Evolutionary conservation across 2,888 invertebrate genomes (phyloP).

Genomic region (Tridacna crocea): DNA sequence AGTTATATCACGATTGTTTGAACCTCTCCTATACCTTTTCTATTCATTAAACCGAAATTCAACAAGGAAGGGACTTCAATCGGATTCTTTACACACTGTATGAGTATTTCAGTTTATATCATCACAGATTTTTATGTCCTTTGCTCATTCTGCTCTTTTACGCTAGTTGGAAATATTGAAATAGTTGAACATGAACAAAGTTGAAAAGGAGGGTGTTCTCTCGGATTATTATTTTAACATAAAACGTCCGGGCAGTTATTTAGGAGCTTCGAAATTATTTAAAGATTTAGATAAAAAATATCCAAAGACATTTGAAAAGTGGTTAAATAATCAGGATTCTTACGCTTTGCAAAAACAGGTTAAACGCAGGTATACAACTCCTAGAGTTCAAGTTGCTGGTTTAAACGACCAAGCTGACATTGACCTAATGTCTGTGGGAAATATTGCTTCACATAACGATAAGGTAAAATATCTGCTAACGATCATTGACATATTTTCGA

Average conservation of each 20-base stretch:
- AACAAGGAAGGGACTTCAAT: too few relatives aligned
- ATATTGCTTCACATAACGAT: constrained; percentile 44
- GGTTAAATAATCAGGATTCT: constrained; percentile 47
- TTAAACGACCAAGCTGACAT: constrained; percentile 48
- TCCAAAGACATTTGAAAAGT: constrained; percentile 39
- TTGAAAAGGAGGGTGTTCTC: constrained; percentile 40
- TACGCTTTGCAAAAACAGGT: constrained; percentile 42
- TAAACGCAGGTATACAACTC: constrained; percentile 42
- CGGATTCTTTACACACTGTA: too few relatives aligned
- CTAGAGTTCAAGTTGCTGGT: constrained; percentile 37
- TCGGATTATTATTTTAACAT: constrained; percentile 36
- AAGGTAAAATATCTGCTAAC: constrained; percentile 41
- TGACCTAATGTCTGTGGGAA: constrained; percentile 43
- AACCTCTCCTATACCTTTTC: too few relatives aligned
- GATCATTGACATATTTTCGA: constrained; percentile 47
- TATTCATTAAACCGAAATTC: too few relatives aligned
- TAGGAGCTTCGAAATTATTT: constrained; percentile 28
- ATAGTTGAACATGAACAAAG: too few relatives aligned
- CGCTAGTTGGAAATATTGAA: too few relatives aligned
- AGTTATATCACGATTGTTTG: too few relatives aligned
- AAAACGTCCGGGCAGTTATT: constrained; percentile 36
- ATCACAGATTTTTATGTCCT: too few relatives aligned
- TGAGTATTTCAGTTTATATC: too few relatives aligned
- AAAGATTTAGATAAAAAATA: constrained; percentile 32
- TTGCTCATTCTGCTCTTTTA: too few relatives aligned